Base-by-base conservation (phyloP, 2,797 vertebrate genomes). In the Echiichthys vipera region DNA sequence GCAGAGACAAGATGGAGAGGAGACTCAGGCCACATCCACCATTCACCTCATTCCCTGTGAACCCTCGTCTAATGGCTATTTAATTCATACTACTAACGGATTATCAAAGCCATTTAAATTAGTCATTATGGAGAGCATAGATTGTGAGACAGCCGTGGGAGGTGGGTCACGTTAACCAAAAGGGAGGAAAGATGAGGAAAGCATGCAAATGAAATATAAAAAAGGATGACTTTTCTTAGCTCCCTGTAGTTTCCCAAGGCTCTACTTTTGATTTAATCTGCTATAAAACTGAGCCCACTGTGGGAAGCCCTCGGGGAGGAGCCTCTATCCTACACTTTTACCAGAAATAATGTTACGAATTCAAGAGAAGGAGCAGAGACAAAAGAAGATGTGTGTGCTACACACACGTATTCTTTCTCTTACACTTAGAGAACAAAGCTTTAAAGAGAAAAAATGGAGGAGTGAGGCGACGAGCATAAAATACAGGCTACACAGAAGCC, bases 61-160 rank as follows among this genome's bases (percentile, higher is more conserved):
- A 87, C 55, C 62, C 57, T 58, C 55, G 22, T 81, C 81, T 89
- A 89, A 91, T 87, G 84, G 83, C 78, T 70, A 65, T 89, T 91
- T 87, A 92, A 92, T 91, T 90, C 81, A 87, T 54, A 64, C 59
- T 65, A 85, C 83, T 86, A 88, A 89, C 61, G 71, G 88, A 90
- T 92, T 83, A 93, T 87, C 85, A 88, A 83, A 92, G 87, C 70
- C 78, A 84, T 92, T 93, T 91, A 84, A 91, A 93, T 90, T 51
- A 93, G 86, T 90, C 88, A 93, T 92, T 89, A 90, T 78, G 59
- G 77, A 84, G 65, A 68, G 65, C 75, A 80, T 51, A 83, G 87
- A 87, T 89, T 81, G 84, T 71, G 61, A 91, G 85, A 81, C 77
- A 77, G 81, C 66, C 63, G 77, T 76, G 73, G 78, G 86, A 83